Evolutionary conservation across 1,140 invertebrate species (phyloP).

Genomic region (Macrobrachium nipponense): DNA sequence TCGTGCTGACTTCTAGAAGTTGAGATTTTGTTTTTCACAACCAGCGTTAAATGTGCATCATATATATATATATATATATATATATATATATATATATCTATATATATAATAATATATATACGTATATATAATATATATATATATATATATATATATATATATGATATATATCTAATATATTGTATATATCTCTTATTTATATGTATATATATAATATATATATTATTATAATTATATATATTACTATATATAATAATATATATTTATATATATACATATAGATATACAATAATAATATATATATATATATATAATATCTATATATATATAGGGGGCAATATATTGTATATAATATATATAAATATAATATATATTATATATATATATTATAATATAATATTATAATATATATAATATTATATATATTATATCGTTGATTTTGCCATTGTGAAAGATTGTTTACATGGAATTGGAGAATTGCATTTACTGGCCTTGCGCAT

Average conservation of each 20-base stretch:
- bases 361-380: background rate
- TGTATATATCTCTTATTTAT: too few species aligned
- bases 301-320: constrained; percentile 19
- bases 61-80: constrained; percentile 2
- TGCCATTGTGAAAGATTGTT: background rate
- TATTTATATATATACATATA: background rate
- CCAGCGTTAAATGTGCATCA: background rate
- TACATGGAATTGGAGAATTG: background rate
- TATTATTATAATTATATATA: background rate
- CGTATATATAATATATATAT: too few species aligned
- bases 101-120: background rate
- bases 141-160: constrained; percentile 11
- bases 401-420: too few species aligned
- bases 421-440: too few species aligned
- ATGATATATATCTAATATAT: constrained; percentile 1
- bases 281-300: constrained; percentile 7
- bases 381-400: too few species aligned
- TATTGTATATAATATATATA: too few species aligned
- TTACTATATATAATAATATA: background rate
- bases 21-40: background rate
- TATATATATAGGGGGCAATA: background rate
- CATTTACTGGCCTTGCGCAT: background rate
- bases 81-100: background rate
- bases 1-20: too few species aligned
- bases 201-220: constrained; percentile 4